phyloP scores from a whole-genome alignment of 2,797 vertebrate species.

The Anguilla pacifica region DNA sequence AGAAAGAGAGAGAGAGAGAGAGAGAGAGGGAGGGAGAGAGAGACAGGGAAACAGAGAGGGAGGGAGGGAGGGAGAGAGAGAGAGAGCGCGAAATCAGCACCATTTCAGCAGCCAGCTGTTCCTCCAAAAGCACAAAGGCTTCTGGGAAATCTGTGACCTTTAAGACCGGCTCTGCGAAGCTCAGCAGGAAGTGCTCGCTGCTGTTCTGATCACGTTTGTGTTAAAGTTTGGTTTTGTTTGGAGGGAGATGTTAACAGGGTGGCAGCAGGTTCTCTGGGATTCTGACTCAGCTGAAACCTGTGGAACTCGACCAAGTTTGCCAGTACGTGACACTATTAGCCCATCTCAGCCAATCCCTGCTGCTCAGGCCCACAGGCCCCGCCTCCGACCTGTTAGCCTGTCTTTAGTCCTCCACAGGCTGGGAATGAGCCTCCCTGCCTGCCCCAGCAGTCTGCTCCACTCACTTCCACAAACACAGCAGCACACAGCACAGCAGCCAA shows the following conservation, averaged over 20 bases:
- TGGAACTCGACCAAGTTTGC: not conserved
- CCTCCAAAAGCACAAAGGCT: slow-evolving; percentile 43
- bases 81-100: slow-evolving; percentile 24
- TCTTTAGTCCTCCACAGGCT: not conserved
- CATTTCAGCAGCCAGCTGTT: slow-evolving; percentile 57
- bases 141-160: slow-evolving; percentile 51
- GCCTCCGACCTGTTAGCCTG: not conserved
- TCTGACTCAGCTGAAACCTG: not conserved
- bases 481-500: not conserved
- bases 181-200: slow-evolving; percentile 33
- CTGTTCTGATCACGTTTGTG: slow-evolving; percentile 43
- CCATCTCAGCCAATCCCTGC: not conserved
- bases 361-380: not conserved
- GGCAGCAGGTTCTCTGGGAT: not conserved
- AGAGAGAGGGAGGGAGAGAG: too few relatives aligned
- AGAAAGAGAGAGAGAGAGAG: not conserved
- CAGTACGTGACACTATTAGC: not conserved
- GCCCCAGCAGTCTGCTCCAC: not conserved
- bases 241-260: not conserved
- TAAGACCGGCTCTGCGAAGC: slow-evolving; percentile 42
- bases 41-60: too few relatives aligned
- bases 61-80: not conserved
- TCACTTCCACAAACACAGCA: not conserved
- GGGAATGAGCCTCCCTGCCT: not conserved
- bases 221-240: slow-evolving; percentile 38